Conservation (phyloP, 2,888 invertebrate genomes). For the Rotaria magnacalcarata region DNA sequence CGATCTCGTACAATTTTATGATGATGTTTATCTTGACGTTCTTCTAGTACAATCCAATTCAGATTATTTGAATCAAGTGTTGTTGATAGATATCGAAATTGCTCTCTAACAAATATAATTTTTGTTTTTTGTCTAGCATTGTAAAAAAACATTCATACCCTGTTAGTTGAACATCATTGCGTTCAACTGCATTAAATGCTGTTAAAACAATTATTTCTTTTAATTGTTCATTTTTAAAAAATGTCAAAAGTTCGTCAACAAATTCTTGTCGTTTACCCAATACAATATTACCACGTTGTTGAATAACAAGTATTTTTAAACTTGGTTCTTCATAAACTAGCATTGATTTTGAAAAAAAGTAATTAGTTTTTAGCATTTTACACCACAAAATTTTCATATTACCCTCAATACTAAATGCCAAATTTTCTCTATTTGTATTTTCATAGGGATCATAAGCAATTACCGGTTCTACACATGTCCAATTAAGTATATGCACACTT, state of each 20-base stretch:
- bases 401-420: constrained; percentile 16
- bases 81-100: constrained; percentile 21
- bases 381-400: not conserved
- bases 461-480: constrained; percentile 2
- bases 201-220: constrained; percentile 32
- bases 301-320: constrained; percentile 24
- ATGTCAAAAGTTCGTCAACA: not conserved
- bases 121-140: not conserved
- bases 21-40: constrained; percentile 6
- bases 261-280: constrained; percentile 20
- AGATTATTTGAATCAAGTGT: not conserved
- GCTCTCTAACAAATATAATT: not conserved
- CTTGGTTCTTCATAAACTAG: constrained; percentile 13
- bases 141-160: not conserved
- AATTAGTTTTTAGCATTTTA: not conserved
- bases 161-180: constrained; percentile 25
- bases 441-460: constrained; percentile 27
- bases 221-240: constrained; percentile 24
- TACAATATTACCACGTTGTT: constrained; percentile 31
- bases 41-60: not conserved
- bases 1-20: constrained; percentile 5
- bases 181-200: constrained; percentile 29
- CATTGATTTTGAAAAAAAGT: not conserved
- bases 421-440: not conserved
- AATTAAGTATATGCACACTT: not conserved